Evolutionary conservation across 1,140 invertebrate genomes (phyloP), one percentile per base, ranked within the genome.

Genomic region (Plectrocnemia conspersa): DNA sequence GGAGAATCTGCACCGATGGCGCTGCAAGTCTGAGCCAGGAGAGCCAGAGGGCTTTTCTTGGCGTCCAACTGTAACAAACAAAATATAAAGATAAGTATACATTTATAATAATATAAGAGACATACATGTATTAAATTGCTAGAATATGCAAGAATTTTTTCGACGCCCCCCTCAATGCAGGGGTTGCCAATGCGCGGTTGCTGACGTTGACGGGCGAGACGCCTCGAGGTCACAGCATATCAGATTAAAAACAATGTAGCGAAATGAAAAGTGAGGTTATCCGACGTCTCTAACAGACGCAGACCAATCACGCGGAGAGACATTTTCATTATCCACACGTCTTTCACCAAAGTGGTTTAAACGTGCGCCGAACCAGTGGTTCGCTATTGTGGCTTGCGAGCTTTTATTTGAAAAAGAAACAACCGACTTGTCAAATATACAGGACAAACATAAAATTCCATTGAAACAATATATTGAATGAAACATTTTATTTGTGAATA

Each of bases 11-110:
- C 88, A 52, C 93, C 93, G 66, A 97, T 97, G 69, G 92, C 93
- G 68, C 89, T 93, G 78, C 93, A 97, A 32, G 93, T 96, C 72
- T 95, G 92, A 19, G 92, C 93, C 59, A 97, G 76, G 21, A 97
- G 76, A 21, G 93, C 93, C 67, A 97, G 77, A 10, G 93, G 93
- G 76, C 91, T 94, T 73, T 94, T 94, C 78, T 96, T 95, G 45
- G 91, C 89, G 73, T 96, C 92, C 79, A 95, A 79, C 92, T 96
- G 82, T 52, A 86, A 87, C 70, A 75, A 74, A 76, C 53, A 64
- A 69, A 69, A 72, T 7, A 33, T 5, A 29, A 32, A 33, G n/a
- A 19, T 47, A 21, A 47, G 2, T 16, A 2, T 40, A 18, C 10
- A n/a, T 7, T 6, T 33, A 15, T 2, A 33, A 33, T 2, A 33